Base-by-base conservation (phyloP, 2,797 vertebrate species). In the Australoheros facetus region DNA sequence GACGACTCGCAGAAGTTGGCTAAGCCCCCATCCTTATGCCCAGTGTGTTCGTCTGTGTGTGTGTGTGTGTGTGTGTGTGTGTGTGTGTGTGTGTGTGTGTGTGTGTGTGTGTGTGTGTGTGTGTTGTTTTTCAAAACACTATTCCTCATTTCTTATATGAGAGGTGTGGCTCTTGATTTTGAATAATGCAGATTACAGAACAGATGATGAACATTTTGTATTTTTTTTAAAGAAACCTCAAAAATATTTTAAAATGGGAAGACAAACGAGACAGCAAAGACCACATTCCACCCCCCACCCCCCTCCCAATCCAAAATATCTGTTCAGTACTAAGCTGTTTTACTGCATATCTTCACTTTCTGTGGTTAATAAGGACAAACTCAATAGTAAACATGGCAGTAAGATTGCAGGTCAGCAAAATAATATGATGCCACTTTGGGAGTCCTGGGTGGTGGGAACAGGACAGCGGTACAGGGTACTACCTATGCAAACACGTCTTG, bases 11-110 rank as follows among this genome's bases (percentile, higher is more conserved):
- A 95, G 93, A 95, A 95, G 94, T 93, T 94, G 94, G 92, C 90
- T 95, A 94, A 96, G 95, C 93, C 93, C 90, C 89, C 91, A 88
- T 93, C 94, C 94, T 95, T 94, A 93, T 95, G 95, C 90, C 92
- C 89, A 89, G 78, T 87, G 66, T 86, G 85, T 84, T 77, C 59
- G 59, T 64, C 17, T 56, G 37, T 58, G 74, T 75, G 58, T 54
- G 75, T 70, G 42, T 54, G 75, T 70, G 42, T 70, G 75, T 70
- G 42, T 56, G 37, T 58, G 74, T 75, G 58, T 54, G 75, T 70
- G 42, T 26, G 78, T 87, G 66, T 86, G 85, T 84, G 75, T 59
- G 59, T 64, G 14, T 56, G 37, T 58, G 74, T 75, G 58, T 54
- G 75, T 70, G 42, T 26, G 78, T 87, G 66, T 86, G 85, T 84